Base-by-base conservation (phyloP, 2,797 vertebrate species). In the Ambastaia sidthimunki region DNA sequence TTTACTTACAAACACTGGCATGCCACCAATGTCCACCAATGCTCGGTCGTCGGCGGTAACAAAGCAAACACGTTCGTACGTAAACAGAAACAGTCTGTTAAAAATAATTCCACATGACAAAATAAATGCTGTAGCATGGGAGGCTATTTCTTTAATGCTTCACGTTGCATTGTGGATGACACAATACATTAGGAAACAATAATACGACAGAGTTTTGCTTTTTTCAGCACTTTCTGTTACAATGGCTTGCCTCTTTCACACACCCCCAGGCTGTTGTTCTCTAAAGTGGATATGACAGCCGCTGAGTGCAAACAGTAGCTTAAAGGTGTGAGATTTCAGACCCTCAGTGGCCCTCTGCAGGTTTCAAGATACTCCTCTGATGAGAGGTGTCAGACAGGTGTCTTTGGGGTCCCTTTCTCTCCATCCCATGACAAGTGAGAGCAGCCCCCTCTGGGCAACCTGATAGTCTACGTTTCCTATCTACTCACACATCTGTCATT, bases 61-160 rank as follows among this genome's bases (percentile, higher is more conserved):
- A 82, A 84, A 80, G 86, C 87, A 86, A 78, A 86, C 73, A 82
- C 37, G 52, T 37, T 76, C 34, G 59, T 44, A 60, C 74, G 47
- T 19, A 37, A 25, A 73, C 77, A 86, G 79, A 80, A 83, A 89
- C 66, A 85, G 60, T 90, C 90, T 91, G 91, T 91, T 91, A 81
- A 85, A 84, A 90, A 91, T 92, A 92, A 93, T 92, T 88, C 89
- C 88, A 88, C 88, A 88, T 90, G 92, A 91, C 92, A 92, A 91
- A 91, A 90, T 92, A 92, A 93, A 91, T 66, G 87, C 86, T 83
- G 82, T 74, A 47, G 86, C 89, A 87, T 86, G 83, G 81, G 87
- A 89, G 90, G 89, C 89, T 89, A 91, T 86, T 84, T 89, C 87
- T 86, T 84, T 92, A 92, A 93, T 91, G 89, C 89, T 80, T 88